Evolutionary conservation across 2,797 vertebrate species (phyloP), one percentile per base, ranked within the genome.

Genomic region (Lophius americanus): DNA sequence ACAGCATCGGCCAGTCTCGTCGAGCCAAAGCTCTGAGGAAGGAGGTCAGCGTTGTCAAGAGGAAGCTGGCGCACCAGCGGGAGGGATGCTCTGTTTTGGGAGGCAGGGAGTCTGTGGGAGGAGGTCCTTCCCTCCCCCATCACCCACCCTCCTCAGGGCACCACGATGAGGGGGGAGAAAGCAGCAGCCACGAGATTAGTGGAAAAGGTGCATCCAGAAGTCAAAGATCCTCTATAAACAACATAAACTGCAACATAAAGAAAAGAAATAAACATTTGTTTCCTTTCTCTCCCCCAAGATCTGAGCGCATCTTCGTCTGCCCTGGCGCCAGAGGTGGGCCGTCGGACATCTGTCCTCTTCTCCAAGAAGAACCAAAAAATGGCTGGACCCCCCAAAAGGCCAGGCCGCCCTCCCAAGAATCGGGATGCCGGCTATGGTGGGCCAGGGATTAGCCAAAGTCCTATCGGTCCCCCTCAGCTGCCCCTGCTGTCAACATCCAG

Each of bases 281-380:
- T 41, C 7, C 37, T 54, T 4, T 67, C 36, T 68, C 48, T 39
- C 77, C 63, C 83, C 87, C 48, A 77, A 97, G 96, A 97, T 72
- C 85, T 96, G 68, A 94, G 94, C 58, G 93, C 94, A 64, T 96
- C 96, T 75, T 96, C 96, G 61, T 98, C 96, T 46, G 94, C 93
- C 2, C 90, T 96, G 79, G 95, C 97, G 43, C 95, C 98, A 46
- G 98, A 99, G 89, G 98, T 99, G 74, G 98, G 98, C 70, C 95
- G 98, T 57, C 95, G 98, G 75, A 99, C 98, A 11, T 98, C 97
- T 11, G 96, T 99, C 74, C 96, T 99, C 72, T 99, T 99, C 92
- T 98, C 97, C 79, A 99, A 98, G 93, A 99, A 99, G 93, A 98
- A 98, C 89, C 96, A 95, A 68, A 98, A 98, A 91, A 96, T 96